Percentiles rank a stretch among this genome's conserved stretches.
phyloP scores from a whole-genome alignment of 1,140 invertebrate species.

The Homarus americanus region DNA sequence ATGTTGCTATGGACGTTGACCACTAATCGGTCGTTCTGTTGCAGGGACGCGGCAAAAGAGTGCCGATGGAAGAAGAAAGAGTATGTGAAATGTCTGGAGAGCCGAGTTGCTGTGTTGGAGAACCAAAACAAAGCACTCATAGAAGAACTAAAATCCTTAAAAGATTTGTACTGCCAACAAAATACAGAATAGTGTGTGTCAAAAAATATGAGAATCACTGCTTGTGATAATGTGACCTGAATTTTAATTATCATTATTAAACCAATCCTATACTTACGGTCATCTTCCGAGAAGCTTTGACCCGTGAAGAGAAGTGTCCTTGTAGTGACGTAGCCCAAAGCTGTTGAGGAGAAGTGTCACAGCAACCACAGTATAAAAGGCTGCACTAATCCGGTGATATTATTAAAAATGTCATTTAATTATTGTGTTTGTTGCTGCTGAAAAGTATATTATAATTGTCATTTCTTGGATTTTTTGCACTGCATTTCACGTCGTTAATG shows the following conservation, averaged over 20 bases:
- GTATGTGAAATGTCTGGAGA: conserved; percentile 94
- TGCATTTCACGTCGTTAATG: conserved; percentile 5
- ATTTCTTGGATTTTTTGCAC: conserved; percentile 5
- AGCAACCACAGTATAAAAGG: neutral
- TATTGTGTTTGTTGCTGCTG: conserved; percentile 17
- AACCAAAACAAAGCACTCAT: conserved; percentile 99
- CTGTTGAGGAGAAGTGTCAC: conserved; percentile 25
- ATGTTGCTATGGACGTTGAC: neutral
- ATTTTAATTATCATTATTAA: conserved; percentile 45
- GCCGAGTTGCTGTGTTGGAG: conserved; percentile 98
- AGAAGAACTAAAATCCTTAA: conserved; percentile 98
- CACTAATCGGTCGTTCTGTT: conserved; percentile 25
- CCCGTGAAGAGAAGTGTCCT: conserved; percentile 65
- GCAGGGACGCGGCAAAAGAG: conserved; percentile 96
- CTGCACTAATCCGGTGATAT: conserved; percentile 50
- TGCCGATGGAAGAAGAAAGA: conserved; percentile 99
- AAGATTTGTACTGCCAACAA: conserved; percentile 98
- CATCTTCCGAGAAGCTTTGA: conserved; percentile 60
- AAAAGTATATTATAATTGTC: conserved; percentile 36
- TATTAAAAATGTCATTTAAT: conserved; percentile 7
- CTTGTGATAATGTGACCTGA: conserved; percentile 70
- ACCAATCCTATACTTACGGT: conserved; percentile 50
- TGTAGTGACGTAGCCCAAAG: conserved; percentile 49
- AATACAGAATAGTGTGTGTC: conserved; percentile 60
- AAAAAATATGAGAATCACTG: conserved; percentile 54